Conservation (phyloP, 2,797 vertebrate genomes). For the Acrossocheilus wenchowensis region DNA sequence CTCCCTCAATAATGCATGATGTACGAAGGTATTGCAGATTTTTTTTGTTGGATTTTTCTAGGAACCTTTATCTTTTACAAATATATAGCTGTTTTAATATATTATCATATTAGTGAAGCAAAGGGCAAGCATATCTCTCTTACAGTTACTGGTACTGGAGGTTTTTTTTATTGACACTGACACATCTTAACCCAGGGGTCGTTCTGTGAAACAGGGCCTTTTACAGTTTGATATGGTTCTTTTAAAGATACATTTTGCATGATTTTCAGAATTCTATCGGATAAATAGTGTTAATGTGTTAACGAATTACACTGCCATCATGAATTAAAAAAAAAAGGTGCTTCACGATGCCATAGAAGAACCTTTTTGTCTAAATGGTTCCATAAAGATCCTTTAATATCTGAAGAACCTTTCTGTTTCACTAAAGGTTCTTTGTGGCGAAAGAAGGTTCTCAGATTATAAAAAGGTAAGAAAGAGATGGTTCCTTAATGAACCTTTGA, state of each 20-base stretch:
- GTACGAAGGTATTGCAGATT: conserved; percentile 82
- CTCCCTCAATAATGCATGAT: conserved; percentile 85
- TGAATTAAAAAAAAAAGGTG: not conserved
- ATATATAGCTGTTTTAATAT: conserved; percentile 40
- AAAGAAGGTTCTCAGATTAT: too few relatives aligned
- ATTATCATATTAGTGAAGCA: conserved; percentile 37
- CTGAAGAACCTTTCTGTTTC: too few relatives aligned
- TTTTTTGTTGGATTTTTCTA: conserved; percentile 77
- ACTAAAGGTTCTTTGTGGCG: too few relatives aligned
- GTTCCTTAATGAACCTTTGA: too few relatives aligned
- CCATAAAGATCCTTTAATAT: too few relatives aligned
- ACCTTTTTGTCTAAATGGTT: too few relatives aligned
- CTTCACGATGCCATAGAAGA: too few relatives aligned
- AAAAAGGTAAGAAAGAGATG: too few relatives aligned
- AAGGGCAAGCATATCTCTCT: not conserved
- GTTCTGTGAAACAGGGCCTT: not conserved
- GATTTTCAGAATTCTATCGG: not conserved
- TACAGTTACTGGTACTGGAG: not conserved
- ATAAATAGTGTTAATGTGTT: not conserved
- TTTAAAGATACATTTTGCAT: not conserved
- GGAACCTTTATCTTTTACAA: conserved; percentile 61
- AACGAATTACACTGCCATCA: not conserved
- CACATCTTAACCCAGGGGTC: not conserved
- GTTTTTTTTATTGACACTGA: not conserved
- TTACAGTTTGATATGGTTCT: not conserved